Evolutionary conservation across 2,113 vertebrate genomes (phyloP), one percentile per base, ranked within the genome.

Genomic region (Pterocles gutturalis): DNA sequence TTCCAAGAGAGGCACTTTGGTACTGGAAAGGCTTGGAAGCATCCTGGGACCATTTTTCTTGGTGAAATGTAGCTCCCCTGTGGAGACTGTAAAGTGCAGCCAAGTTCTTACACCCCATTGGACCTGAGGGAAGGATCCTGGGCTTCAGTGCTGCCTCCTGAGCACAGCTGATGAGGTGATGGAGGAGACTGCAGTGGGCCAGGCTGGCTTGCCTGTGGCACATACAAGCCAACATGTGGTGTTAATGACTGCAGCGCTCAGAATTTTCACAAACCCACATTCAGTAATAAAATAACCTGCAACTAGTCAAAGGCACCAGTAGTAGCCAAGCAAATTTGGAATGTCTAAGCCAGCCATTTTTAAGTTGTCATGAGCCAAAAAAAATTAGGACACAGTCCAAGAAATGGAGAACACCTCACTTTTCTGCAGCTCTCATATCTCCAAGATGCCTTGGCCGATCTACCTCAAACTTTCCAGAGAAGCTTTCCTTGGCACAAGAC

Each of bases 401-500:
- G 81, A 96, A 94, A 85, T 93, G 82, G 79, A 96, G 95, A 97
- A 94, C 90, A 91, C 94, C 91, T 97, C 93, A 89, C 92, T 92
- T 96, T 89, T 93, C 76, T 93, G 95, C 91, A 96, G 96, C 91
- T 94, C 71, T 94, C 55, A 14, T 97, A 96, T 97, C 93, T 96
- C 95, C 76, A 79, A 87, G 89, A 94, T 96, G 96, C 69, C 75
- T 90, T 96, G 73, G 95, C 91, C 0, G 36, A 90, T 96, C 89
- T 97, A 87, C 93, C 83, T 97, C 93, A 95, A 2, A 95, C 86
- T 97, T 96, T 97, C 91, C 93, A 97, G 85, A 90, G 71, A 80
- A 95, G 93, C 95, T 97, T 96, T 97, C 79, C 67, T 96, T 97
- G 94, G 94, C 94, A 69, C 24, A 57, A 91, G 65, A 89, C 76